Evolutionary conservation across 2,113 vertebrate species (phyloP).

Genomic region (Excalfactoria chinensis): DNA sequence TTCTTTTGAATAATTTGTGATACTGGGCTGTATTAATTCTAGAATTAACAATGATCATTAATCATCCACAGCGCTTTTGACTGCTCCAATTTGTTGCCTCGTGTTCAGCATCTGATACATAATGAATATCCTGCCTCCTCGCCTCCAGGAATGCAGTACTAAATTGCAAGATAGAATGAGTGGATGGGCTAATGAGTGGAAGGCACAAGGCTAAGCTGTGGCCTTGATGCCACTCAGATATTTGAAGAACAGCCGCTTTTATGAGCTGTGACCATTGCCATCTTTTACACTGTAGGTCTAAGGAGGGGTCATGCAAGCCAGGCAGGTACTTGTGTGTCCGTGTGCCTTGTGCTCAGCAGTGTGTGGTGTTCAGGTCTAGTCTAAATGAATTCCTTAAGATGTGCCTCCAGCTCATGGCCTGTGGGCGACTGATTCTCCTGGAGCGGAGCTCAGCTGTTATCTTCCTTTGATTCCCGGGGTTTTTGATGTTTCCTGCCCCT

Average conservation of each 20-base stretch:
- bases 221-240: not conserved
- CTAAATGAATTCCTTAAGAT: not conserved
- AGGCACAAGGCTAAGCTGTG: not conserved
- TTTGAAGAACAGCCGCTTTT: not conserved
- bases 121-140: not conserved
- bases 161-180: not conserved
- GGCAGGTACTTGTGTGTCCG: not conserved
- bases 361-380: not conserved
- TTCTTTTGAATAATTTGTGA: not conserved
- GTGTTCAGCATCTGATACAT: not conserved
- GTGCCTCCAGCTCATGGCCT: not conserved
- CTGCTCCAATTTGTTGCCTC: not conserved
- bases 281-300: not conserved
- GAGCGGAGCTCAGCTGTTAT: not conserved
- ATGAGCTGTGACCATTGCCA: not conserved
- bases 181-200: not conserved
- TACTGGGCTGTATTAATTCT: not conserved
- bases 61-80: not conserved
- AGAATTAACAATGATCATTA: not conserved
- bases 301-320: not conserved
- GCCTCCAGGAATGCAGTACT: not conserved
- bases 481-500: not conserved
- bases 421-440: accelerated
- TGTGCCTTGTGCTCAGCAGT: accelerated
- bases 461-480: not conserved